phyloP scores from a whole-genome alignment of 2,888 invertebrate species.

The Chouioia cunea region DNA sequence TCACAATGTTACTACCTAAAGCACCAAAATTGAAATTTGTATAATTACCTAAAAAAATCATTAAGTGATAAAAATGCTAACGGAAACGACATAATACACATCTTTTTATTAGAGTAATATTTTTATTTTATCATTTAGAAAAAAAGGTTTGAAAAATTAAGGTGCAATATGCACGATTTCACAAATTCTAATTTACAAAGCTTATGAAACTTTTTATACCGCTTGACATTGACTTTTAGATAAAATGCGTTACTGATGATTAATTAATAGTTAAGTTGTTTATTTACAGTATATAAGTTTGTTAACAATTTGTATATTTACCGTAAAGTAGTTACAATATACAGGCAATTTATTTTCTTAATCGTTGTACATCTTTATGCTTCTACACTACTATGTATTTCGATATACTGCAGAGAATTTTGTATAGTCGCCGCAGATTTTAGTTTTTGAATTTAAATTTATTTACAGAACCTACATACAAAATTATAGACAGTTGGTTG shows the following conservation, averaged over 20 bases:
- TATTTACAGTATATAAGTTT: slow-evolving; percentile 55
- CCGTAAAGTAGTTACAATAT: slow-evolving; percentile 55
- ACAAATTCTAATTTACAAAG: slow-evolving; percentile 19
- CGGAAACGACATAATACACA: slow-evolving; percentile 2
- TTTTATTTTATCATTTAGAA: slow-evolving; percentile 6
- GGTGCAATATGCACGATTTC: not conserved
- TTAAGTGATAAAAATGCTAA: slow-evolving; percentile 3
- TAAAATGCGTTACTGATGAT: slow-evolving; percentile 54
- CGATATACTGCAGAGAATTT: slow-evolving; percentile 43
- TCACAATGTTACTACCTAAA: slow-evolving; percentile 16
- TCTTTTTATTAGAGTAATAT: slow-evolving; percentile 15
- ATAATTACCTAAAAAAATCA: slow-evolving; percentile 12
- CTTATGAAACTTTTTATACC: slow-evolving; percentile 1
- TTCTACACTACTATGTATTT: slow-evolving; percentile 53
- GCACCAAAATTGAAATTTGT: slow-evolving; percentile 38
- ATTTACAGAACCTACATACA: slow-evolving; percentile 66
- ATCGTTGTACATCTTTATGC: slow-evolving; percentile 65
- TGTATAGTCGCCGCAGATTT: slow-evolving; percentile 44
- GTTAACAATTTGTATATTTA: slow-evolving; percentile 55
- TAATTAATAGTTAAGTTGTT: slow-evolving; percentile 57
- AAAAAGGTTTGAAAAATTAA: no score
- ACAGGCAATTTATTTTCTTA: slow-evolving; percentile 61
- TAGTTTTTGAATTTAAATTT: slow-evolving; percentile 41
- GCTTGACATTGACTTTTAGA: not conserved
- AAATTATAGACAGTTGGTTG: slow-evolving; percentile 66